Evolutionary conservation across 2,888 invertebrate genomes (phyloP).

Genomic region (Luperina testacea): DNA sequence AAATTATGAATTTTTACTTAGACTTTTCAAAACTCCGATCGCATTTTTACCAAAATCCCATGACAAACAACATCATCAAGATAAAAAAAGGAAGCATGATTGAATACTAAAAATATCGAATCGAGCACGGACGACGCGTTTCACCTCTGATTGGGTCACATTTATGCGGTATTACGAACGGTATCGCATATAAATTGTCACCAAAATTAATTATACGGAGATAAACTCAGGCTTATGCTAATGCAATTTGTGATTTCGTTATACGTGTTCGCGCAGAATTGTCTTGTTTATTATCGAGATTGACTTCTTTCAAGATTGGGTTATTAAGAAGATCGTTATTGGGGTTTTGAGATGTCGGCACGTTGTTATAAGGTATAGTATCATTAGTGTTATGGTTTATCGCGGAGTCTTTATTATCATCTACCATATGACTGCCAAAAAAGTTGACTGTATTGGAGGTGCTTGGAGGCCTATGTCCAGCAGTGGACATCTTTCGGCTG

Average conservation of each 20-base stretch:
- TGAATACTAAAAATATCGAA: slow-evolving; percentile 31
- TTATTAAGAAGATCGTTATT: slow-evolving; percentile 28
- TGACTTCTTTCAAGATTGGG: slow-evolving; percentile 28
- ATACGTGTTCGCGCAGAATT: slow-evolving; percentile 23
- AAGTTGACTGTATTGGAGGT: background rate
- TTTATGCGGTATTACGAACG: slow-evolving; percentile 34
- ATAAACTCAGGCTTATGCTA: slow-evolving; percentile 52
- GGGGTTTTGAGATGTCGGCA: background rate
- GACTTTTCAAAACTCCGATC: too few species aligned
- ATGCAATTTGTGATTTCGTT: slow-evolving; percentile 62
- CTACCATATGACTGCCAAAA: background rate
- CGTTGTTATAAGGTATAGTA: slow-evolving; percentile 10
- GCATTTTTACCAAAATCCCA: background rate
- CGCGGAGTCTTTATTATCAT: slow-evolving; percentile 8
- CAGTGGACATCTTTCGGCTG: background rate
- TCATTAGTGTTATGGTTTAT: slow-evolving; percentile 3
- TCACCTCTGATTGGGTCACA: slow-evolving; percentile 55
- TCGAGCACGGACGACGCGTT: slow-evolving; percentile 18
- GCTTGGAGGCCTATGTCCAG: background rate
- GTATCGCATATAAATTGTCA: slow-evolving; percentile 57
- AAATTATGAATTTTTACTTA: too few species aligned
- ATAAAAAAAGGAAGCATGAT: slow-evolving; percentile 25
- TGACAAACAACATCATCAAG: background rate
- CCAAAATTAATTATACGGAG: slow-evolving; percentile 53
- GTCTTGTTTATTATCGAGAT: slow-evolving; percentile 41